Evolutionary conservation across 2,113 vertebrate genomes (phyloP).

Genomic region (Gymnocephalus cernua): DNA sequence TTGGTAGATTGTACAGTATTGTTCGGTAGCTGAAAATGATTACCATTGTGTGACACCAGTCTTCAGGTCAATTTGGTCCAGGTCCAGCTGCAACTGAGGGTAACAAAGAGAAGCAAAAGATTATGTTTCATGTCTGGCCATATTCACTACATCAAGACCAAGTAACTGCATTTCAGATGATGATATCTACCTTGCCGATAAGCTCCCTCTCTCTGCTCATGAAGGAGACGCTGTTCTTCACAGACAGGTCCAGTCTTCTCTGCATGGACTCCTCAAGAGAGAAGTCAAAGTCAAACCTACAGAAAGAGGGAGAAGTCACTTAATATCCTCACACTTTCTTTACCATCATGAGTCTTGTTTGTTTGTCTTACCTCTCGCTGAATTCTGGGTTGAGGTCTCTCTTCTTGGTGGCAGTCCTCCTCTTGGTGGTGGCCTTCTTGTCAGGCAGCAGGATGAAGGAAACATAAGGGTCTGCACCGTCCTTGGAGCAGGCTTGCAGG

Average conservation of each 20-base stretch:
- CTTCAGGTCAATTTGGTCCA: slow-evolving; percentile 88
- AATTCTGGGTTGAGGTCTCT: slow-evolving; percentile 91
- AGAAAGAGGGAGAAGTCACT: neutral
- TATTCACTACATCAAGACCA: neutral
- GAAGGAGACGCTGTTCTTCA: slow-evolving; percentile 92
- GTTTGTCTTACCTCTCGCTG: slow-evolving; percentile 86
- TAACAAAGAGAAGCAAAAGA: slow-evolving; percentile 12
- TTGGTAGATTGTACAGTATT: neutral
- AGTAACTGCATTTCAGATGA: neutral
- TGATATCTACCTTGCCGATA: slow-evolving; percentile 88
- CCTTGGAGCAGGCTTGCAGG: slow-evolving; percentile 85
- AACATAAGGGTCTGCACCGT: slow-evolving; percentile 90
- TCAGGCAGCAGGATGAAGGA: slow-evolving; percentile 91
- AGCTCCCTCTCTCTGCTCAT: slow-evolving; percentile 91
- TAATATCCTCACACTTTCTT: neutral
- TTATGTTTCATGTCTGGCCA: neutral
- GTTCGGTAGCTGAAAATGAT: slow-evolving; percentile 5
- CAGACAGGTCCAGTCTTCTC: slow-evolving; percentile 88
- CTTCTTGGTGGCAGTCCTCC: slow-evolving; percentile 90
- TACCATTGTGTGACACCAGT: slow-evolving; percentile 89
- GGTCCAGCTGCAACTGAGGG: slow-evolving; percentile 87
- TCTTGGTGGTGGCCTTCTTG: slow-evolving; percentile 90
- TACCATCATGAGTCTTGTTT: neutral
- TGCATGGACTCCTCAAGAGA: slow-evolving; percentile 86
- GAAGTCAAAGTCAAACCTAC: slow-evolving; percentile 93